These are phyloP conservation scores for Adela reaumurella DNA, from an alignment of 2,888 invertebrate species.

Conservation along the genomic window DNA sequence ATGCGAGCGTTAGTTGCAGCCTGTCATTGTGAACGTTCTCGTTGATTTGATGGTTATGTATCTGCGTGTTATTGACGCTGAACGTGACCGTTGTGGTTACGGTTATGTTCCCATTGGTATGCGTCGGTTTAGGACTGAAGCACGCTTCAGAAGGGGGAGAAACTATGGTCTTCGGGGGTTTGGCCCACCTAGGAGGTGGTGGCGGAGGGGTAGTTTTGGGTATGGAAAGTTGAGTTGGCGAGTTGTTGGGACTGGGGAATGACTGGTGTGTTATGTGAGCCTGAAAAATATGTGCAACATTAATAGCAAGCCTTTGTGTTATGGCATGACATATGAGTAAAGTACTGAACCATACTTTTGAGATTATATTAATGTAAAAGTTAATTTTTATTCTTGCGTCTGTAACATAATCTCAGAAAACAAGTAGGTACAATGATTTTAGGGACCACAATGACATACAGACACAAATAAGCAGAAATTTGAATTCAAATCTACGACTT, in stretches of 20 bases:
- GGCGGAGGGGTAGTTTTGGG: slow-evolving; percentile 69
- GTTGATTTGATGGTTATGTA: slow-evolving; percentile 51
- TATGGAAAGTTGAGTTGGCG: slow-evolving; percentile 31
- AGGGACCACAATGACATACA: neutral
- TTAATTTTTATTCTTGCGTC: neutral
- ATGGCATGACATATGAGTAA: too few relatives aligned
- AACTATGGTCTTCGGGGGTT: slow-evolving; percentile 58
- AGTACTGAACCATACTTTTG: too few relatives aligned
- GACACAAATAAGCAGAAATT: too few relatives aligned
- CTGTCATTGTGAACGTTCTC: slow-evolving; percentile 44
- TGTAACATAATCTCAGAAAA: neutral
- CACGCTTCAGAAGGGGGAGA: slow-evolving; percentile 43
- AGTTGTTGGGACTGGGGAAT: slow-evolving; percentile 40
- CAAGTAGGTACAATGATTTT: neutral
- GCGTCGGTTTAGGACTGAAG: slow-evolving; percentile 44
- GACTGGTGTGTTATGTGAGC: slow-evolving; percentile 54
- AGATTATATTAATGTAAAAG: too few relatives aligned
- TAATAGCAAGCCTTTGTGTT: neutral
- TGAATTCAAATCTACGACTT: too few relatives aligned
- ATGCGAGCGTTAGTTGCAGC: slow-evolving; percentile 52
- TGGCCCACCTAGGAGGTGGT: slow-evolving; percentile 82
- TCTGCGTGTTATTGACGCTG: slow-evolving; percentile 63
- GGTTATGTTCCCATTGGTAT: slow-evolving; percentile 67
- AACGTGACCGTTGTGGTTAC: slow-evolving; percentile 86
- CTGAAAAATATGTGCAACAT: slow-evolving; percentile 29